Evolutionary conservation across 2,797 vertebrate species (phyloP).

Genomic region (Gallinago solitaria): DNA sequence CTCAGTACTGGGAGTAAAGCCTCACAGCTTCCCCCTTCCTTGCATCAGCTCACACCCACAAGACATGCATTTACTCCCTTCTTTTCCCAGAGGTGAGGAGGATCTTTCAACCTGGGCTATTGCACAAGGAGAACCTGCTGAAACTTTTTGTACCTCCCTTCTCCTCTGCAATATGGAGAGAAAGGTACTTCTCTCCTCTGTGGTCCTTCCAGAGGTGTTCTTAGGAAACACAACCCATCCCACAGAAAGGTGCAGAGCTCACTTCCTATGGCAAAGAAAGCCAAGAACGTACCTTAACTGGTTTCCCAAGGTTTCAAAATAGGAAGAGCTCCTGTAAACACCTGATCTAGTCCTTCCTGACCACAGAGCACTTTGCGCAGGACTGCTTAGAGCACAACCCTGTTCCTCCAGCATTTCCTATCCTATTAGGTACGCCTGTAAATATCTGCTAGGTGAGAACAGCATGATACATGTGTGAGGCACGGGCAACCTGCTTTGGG

Average conservation of each 20-base stretch:
- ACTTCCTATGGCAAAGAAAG: background rate
- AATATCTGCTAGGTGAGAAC: background rate
- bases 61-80: background rate
- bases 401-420: background rate
- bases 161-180: background rate
- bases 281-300: background rate
- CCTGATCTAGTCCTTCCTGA: background rate
- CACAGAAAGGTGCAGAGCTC: background rate
- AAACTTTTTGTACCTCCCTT: background rate
- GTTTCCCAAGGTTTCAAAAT: background rate
- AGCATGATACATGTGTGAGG: background rate
- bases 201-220: background rate
- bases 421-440: background rate
- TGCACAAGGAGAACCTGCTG: background rate
- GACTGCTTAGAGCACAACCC: background rate
- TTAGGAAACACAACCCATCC: background rate
- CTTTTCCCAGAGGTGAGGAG: background rate
- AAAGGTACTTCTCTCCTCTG: background rate
- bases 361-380: background rate
- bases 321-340: background rate
- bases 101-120: background rate
- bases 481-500: background rate
- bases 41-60: background rate
- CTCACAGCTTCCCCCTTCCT: background rate
- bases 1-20: background rate